Evolutionary conservation across 2,888 invertebrate genomes (phyloP), one percentile per base, ranked within the genome.

Genomic region (Drosophila yooni): DNA sequence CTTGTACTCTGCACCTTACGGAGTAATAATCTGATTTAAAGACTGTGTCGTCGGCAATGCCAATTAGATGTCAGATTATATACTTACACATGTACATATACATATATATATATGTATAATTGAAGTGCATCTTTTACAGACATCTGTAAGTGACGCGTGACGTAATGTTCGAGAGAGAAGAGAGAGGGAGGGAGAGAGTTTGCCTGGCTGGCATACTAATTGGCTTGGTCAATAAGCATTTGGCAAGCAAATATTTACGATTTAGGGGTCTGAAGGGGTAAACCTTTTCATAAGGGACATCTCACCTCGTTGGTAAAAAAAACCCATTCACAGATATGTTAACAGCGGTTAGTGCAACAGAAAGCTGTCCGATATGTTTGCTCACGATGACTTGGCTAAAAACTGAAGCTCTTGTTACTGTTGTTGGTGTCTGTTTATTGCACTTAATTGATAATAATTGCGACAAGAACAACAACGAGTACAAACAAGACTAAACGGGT

Each of bases 381-480:
- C 63, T 78, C 78, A 86, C 70, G 67, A 76, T 86, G 88, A 87
- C 89, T 61, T 54, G 54, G 73, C 79, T 65, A 71, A 83, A 85
- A 79, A 15, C 15, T 10, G 29, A 68, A 60, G 36, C 59, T 65
- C 54, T 67, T 46, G 25, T 69, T 69, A 54, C 57, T 59, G 46
- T 51, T 64, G 58, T 62, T 50, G 25, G 52, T 58, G 29, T 58
- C 59, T 64, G n/a, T 60, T 60, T 56, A 67, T 54, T 53, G 54
- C 59, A 79, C 67, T 83, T 89, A 89, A 88, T 88, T 89, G 82
- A 65, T 43, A 75, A 70, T 89, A 89, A 88, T 88, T 89, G 81
- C 78, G 46, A 43, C 63, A 65, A 48, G 63, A 31, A 46, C 52
- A 59, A 21, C 57, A 73, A 48, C 40, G n/a, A 53, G 34, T 34